A percentile compares a stretch with the other conserved stretches of the same genome.
These are phyloP conservation scores for Synaphobranchus kaupii DNA, from an alignment of 2,797 vertebrate genomes.

Conservation along the genomic window DNA sequence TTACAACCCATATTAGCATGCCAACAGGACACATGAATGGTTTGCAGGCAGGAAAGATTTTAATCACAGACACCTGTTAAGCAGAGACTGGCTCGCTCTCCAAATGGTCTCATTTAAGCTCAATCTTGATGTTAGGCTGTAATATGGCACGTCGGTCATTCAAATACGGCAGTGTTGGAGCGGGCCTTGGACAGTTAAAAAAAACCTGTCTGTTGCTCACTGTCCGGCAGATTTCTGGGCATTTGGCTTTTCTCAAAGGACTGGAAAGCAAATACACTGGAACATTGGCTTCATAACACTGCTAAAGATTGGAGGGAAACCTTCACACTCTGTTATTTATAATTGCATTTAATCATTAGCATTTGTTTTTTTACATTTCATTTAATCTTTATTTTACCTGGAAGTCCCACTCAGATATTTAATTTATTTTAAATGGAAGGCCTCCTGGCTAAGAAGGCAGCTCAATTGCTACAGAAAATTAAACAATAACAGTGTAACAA, in stretches of 20 bases:
- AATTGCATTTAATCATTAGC: neutral
- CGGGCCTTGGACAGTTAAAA: conserved; percentile 59
- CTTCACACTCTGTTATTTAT: neutral
- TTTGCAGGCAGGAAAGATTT: conserved; percentile 62
- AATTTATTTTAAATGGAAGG: neutral
- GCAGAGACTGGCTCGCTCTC: conserved; percentile 54
- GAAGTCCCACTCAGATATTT: neutral
- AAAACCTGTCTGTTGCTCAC: conserved; percentile 61
- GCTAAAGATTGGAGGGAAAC: neutral
- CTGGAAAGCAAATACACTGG: neutral
- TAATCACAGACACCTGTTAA: conserved; percentile 73
- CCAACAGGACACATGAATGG: conserved; percentile 66
- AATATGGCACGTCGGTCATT: conserved; percentile 52
- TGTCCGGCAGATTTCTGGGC: neutral
- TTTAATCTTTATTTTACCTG: neutral
- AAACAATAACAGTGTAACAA: neutral
- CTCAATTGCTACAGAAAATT: neutral
- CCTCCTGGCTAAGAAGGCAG: neutral
- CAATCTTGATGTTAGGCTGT: conserved; percentile 47
- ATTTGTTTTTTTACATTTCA: neutral
- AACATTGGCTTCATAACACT: neutral
- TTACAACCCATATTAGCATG: conserved; percentile 61
- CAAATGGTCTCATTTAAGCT: conserved; percentile 56
- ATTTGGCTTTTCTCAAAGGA: neutral
- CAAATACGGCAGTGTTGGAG: conserved; percentile 50